These are phyloP conservation scores for Dorcus parallelipipedus DNA, from an alignment of 2,888 invertebrate species.

Conservation along the genomic window DNA sequence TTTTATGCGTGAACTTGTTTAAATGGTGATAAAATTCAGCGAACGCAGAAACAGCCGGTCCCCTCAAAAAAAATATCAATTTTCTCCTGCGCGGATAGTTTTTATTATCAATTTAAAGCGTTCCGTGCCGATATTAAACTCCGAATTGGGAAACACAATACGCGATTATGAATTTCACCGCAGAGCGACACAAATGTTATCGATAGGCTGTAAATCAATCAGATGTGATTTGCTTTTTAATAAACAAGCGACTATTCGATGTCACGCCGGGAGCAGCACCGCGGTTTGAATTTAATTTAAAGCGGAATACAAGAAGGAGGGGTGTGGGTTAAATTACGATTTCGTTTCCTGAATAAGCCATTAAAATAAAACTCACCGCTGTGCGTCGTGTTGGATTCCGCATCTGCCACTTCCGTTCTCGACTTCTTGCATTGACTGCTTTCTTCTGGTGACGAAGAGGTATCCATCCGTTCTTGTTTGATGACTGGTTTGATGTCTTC, in stretches of 20 bases:
- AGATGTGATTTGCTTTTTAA: constrained; percentile 40
- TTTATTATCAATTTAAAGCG: constrained; percentile 1
- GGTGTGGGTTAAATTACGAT: not conserved
- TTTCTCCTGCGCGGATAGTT: constrained; percentile 9
- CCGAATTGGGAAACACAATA: constrained; percentile 41
- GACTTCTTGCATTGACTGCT: constrained; percentile 63
- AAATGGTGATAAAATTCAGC: not conserved
- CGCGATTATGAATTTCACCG: constrained; percentile 44
- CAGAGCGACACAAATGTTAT: constrained; percentile 37
- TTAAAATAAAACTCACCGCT: constrained; percentile 67
- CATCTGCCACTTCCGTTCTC: constrained; percentile 79
- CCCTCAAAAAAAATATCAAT: constrained; percentile 10
- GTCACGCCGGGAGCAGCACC: constrained; percentile 29
- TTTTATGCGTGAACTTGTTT: not conserved
- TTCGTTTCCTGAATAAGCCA: not conserved
- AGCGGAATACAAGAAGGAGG: not conserved
- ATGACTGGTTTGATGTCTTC: constrained; percentile 53
- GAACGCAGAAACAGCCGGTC: not conserved
- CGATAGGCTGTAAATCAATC: constrained; percentile 45
- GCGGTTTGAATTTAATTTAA: not conserved
- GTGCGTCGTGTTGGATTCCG: constrained; percentile 87
- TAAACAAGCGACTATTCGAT: constrained; percentile 33
- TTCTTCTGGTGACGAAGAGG: constrained; percentile 61
- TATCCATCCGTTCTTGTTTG: constrained; percentile 67
- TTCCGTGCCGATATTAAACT: constrained; percentile 36